phyloP scores from a whole-genome alignment of 2,113 vertebrate genomes.

The Agelaius phoeniceus region DNA sequence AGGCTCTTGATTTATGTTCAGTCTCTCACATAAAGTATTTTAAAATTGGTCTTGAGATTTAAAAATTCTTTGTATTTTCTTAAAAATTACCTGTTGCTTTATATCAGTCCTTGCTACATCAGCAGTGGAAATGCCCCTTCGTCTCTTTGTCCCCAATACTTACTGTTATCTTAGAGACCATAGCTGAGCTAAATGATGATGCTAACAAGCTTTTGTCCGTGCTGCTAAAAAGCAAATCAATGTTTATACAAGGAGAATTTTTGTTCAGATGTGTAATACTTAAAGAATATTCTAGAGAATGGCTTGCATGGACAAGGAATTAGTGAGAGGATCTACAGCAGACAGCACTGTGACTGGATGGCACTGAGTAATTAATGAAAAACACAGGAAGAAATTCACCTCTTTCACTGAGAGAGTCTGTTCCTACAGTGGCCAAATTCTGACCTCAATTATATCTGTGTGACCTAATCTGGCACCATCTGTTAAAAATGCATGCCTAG shows the following conservation, averaged over 20 bases:
- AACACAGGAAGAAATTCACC: conserved; percentile 27
- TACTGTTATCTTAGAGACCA: accelerated
- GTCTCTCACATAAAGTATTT: not conserved
- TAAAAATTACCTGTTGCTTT: not conserved
- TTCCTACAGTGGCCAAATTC: conserved; percentile 21
- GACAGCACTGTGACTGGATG: not conserved
- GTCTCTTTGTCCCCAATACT: not conserved
- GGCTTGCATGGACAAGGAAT: not conserved
- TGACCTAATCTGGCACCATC: conserved; percentile 41
- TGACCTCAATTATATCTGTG: conserved; percentile 41
- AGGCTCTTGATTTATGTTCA: not conserved
- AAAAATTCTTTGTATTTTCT: not conserved
- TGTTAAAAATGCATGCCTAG: conserved; percentile 9
- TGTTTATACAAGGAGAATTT: not conserved
- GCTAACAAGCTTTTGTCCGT: not conserved
- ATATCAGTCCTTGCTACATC: not conserved
- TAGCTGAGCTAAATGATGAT: not conserved
- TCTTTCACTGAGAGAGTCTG: not conserved
- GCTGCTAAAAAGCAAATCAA: not conserved
- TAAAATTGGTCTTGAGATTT: not conserved
- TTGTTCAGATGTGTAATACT: not conserved
- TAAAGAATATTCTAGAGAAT: not conserved
- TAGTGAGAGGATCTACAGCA: not conserved
- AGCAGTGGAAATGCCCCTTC: not conserved
- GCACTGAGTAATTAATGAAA: conserved; percentile 50